phyloP scores from a whole-genome alignment of 2,888 invertebrate species.

The Nephrotoma flavescens region DNA sequence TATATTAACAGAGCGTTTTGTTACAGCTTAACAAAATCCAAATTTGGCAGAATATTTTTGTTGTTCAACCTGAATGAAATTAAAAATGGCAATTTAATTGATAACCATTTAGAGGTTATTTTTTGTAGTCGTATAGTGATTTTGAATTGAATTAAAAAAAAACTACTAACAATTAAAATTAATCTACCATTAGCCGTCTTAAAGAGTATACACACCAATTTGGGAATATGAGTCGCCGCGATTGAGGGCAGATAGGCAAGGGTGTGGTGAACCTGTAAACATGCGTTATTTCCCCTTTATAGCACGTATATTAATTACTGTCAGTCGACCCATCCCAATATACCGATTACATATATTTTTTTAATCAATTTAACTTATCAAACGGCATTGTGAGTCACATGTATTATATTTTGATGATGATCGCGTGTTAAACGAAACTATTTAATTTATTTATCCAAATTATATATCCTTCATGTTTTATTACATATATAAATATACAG shows the following conservation, averaged over 20 bases:
- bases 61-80: not conserved
- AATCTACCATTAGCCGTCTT: not conserved
- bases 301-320: not conserved
- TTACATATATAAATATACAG: not conserved
- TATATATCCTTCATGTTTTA: not conserved
- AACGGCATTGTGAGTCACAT: not conserved
- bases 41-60: not conserved
- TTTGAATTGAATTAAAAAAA: not conserved
- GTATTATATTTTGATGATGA: not conserved
- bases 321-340: not conserved
- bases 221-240: not conserved
- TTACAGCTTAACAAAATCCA: not conserved
- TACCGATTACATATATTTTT: not conserved
- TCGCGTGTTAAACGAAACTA: not conserved
- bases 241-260: not conserved
- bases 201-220: not conserved
- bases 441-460: not conserved
- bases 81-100: not conserved
- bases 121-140: not conserved
- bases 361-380: not conserved
- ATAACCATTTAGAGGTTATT: not conserved
- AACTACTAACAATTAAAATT: not conserved
- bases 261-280: not conserved
- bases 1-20: not conserved
- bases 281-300: not conserved